Base-by-base conservation (phyloP, 2,888 invertebrate genomes). In the Epirrhoe alternata region DNA sequence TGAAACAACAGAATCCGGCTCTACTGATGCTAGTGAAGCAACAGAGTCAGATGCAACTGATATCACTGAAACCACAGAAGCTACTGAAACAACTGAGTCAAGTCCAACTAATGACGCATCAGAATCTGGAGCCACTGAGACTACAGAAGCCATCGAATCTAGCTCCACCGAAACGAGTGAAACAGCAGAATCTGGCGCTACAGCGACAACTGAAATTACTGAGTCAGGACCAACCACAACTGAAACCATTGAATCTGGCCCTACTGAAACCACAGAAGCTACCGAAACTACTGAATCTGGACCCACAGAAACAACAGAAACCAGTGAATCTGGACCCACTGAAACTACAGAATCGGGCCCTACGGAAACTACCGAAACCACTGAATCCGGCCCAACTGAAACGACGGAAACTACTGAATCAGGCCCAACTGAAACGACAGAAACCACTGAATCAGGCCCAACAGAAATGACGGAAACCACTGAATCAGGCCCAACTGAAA, bases 361-460 rank as follows among this genome's bases (percentile, higher is more conserved):
- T 17, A 68, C 72, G 5, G 73, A 72, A 68, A 64, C 74, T 16
- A 61, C 59, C 5, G 54, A 42, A 4, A 74, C 70, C 30, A 72
- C 69, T 3, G 69, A 54, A 56, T 50, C 47, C 24, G 50, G 58
- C 4, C n/a, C 24, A 8, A 52, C 53, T 7, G 68, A 67, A 51
- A n/a, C 55, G 0, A 61, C 61, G 10, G 56, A 59, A 45, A 62
- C 53, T 31, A 72, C 69, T 5, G 67, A 38, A 62, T 35, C 42
- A 5, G 42, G 42, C 4, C 17, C 14, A 12, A 47, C 50, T 5
- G 64, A 66, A 38, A 10, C 49, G 0, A 62, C 60, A 6, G 58
- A 63, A 54, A 67, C 62, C n/a, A 64, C 61, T 8, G 66, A 63
- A 53, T 33, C 17, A 1, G 45, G 6, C 30, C 31, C 16, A n/a